Evolutionary conservation across 2,113 vertebrate genomes (phyloP).

Genomic region (Tragelaphus strepsiceros): DNA sequence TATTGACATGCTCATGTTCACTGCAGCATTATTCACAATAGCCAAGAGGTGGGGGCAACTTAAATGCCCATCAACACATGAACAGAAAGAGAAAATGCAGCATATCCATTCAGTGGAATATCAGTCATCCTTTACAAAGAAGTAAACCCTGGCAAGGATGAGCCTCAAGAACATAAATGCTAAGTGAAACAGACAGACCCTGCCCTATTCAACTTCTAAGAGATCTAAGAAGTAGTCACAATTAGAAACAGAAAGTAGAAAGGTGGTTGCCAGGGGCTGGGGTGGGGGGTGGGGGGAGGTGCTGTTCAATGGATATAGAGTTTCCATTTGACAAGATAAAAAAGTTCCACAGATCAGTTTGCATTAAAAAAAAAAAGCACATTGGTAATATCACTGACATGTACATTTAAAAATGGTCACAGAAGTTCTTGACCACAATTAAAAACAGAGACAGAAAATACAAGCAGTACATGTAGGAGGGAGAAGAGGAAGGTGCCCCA

Average conservation of each 20-base stretch:
- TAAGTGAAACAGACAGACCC: background rate
- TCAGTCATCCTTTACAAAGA: background rate
- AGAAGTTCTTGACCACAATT: background rate
- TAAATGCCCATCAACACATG: background rate
- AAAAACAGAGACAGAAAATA: background rate
- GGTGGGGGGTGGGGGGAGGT: background rate
- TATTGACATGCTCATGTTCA: no score
- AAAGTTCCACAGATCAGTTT: background rate
- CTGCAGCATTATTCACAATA: background rate
- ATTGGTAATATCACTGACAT: background rate
- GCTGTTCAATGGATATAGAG: background rate
- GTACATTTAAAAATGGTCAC: background rate
- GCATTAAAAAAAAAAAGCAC: background rate
- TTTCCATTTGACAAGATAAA: background rate
- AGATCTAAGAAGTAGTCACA: background rate
- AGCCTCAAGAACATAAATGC: background rate
- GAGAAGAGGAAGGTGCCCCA: background rate
- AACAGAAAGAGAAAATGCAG: background rate
- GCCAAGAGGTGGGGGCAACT: background rate
- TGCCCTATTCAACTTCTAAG: background rate
- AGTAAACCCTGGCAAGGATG: background rate
- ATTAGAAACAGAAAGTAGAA: background rate
- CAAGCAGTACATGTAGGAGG: rapidly evolving
- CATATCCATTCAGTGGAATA: background rate
- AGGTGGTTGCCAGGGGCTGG: background rate